Evolutionary conservation across 2,797 vertebrate species (phyloP).

Genomic region (Limnodromus scolopaceus): DNA sequence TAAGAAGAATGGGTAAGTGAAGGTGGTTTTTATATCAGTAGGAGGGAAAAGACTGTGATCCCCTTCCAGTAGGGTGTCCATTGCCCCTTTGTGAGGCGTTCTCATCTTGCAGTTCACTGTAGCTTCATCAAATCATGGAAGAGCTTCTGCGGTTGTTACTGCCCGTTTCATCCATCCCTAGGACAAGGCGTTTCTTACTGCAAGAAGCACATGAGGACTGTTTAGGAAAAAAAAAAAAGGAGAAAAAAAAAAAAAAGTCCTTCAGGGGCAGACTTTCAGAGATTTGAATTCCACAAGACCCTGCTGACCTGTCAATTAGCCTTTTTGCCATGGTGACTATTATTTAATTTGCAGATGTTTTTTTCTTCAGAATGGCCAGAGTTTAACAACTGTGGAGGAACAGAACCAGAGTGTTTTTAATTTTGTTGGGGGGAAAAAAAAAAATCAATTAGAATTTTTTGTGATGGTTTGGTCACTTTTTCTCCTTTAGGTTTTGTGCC

Average conservation of each 20-base stretch:
- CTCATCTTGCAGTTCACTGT: background rate
- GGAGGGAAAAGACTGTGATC: background rate
- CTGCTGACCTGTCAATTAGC: background rate
- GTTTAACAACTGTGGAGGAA: background rate
- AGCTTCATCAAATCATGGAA: background rate
- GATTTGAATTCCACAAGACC: background rate
- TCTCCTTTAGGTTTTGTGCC: background rate
- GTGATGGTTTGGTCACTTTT: background rate
- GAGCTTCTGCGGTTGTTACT: background rate
- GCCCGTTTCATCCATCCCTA: background rate
- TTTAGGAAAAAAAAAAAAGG: background rate
- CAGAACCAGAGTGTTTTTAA: background rate
- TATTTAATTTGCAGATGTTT: background rate
- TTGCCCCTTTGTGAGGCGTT: background rate
- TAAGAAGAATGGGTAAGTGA: background rate
- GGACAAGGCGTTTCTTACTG: background rate
- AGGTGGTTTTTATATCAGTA: background rate
- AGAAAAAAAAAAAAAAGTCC: background rate
- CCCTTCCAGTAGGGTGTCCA: accelerated
- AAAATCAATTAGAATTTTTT: background rate
- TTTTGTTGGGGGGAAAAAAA: background rate
- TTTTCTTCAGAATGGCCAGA: background rate
- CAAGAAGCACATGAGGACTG: background rate
- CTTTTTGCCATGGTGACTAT: background rate
- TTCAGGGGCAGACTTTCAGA: background rate